A percentile compares a stretch with the other conserved stretches of the same genome.
Evolutionary conservation across 2,113 vertebrate genomes (phyloP).

Genomic region (Bos indicus): DNA sequence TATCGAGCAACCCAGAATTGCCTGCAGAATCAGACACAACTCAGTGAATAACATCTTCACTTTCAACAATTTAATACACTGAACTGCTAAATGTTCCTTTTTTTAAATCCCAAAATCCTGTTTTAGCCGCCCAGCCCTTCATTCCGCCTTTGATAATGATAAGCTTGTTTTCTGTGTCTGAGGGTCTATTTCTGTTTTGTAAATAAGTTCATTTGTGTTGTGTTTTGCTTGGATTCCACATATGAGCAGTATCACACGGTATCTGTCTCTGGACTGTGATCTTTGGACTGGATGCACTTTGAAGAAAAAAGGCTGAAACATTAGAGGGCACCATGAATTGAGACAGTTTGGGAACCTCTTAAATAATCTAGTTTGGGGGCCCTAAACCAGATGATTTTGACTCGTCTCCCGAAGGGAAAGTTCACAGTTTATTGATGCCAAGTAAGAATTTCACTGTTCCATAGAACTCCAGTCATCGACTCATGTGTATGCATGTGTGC

Average conservation of each 20-base stretch:
- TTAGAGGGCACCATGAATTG: accelerated
- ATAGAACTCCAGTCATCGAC: accelerated
- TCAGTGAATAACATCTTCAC: not conserved
- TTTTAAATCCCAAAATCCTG: not conserved
- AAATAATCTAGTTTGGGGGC: accelerated
- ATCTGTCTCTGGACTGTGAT: not conserved
- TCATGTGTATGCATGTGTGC: not conserved
- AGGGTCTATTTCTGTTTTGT: not conserved
- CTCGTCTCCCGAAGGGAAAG: not conserved
- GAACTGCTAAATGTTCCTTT: not conserved
- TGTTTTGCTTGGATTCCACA: not conserved
- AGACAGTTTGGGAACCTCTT: not conserved
- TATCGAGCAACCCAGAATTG: not conserved
- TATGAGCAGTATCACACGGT: not conserved
- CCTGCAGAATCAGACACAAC: not conserved
- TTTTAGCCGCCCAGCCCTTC: not conserved
- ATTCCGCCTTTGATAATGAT: not conserved
- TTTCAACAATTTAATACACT: too few relatives aligned
- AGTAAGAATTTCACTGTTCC: not conserved
- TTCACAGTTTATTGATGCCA: accelerated
- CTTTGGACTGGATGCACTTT: not conserved
- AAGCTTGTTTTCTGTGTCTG: not conserved
- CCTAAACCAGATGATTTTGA: accelerated
- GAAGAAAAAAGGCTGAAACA: not conserved
- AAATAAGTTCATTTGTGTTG: not conserved